Percentiles rank a stretch among this genome's conserved stretches.
phyloP scores from a whole-genome alignment of 2,113 vertebrate genomes.

The Mirounga angustirostris region DNA sequence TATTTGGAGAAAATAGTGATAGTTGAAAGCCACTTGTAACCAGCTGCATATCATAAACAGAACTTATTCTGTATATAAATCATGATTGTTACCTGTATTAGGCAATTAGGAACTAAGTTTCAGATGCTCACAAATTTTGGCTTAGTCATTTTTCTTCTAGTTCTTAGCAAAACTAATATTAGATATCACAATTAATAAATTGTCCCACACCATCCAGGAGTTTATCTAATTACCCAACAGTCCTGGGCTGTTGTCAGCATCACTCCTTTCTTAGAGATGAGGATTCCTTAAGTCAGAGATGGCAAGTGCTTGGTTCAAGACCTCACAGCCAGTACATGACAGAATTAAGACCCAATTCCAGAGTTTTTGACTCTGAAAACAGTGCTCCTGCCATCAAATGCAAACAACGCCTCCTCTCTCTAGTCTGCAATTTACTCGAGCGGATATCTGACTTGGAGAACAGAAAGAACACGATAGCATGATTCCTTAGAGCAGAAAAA shows the following conservation, averaged over 20 bases:
- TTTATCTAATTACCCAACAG: not conserved
- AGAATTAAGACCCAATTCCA: not conserved
- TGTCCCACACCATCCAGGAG: not conserved
- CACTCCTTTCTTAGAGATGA: not conserved
- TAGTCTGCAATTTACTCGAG: not conserved
- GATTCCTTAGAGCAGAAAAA: not conserved
- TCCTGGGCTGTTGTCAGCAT: not conserved
- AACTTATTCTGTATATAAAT: not conserved
- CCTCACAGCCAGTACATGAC: not conserved
- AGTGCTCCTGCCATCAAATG: not conserved
- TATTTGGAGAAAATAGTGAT: constrained; percentile 6
- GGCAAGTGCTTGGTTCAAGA: not conserved
- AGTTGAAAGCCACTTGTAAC: not conserved
- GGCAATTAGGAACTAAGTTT: not conserved
- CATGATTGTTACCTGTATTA: not conserved
- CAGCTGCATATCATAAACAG: not conserved
- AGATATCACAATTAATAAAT: not conserved
- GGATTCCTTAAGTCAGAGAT: not conserved
- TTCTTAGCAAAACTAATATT: not conserved
- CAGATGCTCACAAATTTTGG: not conserved
- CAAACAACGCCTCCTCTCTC: not conserved
- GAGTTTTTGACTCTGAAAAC: not conserved
- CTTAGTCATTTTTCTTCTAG: not conserved
- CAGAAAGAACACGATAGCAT: not conserved
- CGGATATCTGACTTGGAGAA: not conserved